A percentile compares a stretch with the other conserved stretches of the same genome.
These are phyloP conservation scores for Tribolium madens DNA, from an alignment of 1,140 invertebrate genomes.

Conservation along the genomic window DNA sequence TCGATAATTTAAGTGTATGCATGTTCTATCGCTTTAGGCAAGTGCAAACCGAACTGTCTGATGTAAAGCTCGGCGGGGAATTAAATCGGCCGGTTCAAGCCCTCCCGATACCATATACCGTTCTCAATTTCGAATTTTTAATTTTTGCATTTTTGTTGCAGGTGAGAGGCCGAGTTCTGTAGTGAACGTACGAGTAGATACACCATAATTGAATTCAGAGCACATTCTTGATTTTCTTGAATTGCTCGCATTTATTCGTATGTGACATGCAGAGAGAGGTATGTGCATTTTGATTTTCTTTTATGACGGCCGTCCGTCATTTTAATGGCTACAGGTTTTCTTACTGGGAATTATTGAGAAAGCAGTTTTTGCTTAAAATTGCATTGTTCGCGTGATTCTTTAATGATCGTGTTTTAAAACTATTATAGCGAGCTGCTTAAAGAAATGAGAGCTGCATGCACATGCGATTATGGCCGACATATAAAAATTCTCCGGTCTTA, in stretches of 20 bases:
- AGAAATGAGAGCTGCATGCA: conserved; percentile 39
- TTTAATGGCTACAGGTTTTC: conserved; percentile 56
- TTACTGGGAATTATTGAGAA: conserved; percentile 55
- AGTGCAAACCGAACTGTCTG: conserved; percentile 62
- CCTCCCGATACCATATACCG: conserved; percentile 53
- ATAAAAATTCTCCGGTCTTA: conserved; percentile 10
- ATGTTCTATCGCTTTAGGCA: conserved; percentile 63
- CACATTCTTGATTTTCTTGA: conserved; percentile 51
- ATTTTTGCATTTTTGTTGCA: conserved; percentile 46
- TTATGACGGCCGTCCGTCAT: conserved; percentile 55
- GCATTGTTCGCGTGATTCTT: conserved; percentile 54
- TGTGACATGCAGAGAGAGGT: conserved; percentile 56
- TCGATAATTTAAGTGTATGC: conserved; percentile 63
- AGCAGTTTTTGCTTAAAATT: conserved; percentile 49
- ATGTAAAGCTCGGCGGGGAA: conserved; percentile 62
- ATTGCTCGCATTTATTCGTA: conserved; percentile 45
- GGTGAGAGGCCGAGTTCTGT: conserved; percentile 42
- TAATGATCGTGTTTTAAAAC: conserved; percentile 49
- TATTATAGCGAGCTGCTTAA: conserved; percentile 15
- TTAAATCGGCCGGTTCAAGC: conserved; percentile 62
- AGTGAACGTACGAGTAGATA: no score
- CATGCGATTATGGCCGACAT: conserved; percentile 17
- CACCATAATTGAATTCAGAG: conserved; percentile 48
- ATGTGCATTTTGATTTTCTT: conserved; percentile 60
- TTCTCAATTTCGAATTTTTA: conserved; percentile 29